Conservation (phyloP, 2,888 invertebrate species). For the Standfussiana lucernea region DNA sequence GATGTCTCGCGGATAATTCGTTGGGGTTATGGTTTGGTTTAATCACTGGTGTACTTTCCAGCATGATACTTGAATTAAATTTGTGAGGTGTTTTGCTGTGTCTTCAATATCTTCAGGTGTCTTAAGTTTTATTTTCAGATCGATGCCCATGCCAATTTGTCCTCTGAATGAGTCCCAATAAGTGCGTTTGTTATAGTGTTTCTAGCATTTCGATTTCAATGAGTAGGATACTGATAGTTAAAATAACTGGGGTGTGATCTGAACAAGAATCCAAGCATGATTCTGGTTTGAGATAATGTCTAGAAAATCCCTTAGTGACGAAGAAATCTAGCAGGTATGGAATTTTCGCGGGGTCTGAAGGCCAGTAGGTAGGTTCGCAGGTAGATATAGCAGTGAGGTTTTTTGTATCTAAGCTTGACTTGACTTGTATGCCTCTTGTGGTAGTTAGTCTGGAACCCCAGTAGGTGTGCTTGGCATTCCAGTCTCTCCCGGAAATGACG, state of each 20-base stretch:
- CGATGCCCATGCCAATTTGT: too few relatives aligned
- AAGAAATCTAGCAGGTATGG: constrained; percentile 64
- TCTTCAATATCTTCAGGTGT: background rate
- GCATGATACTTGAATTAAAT: background rate
- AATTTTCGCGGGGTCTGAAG: constrained; percentile 15
- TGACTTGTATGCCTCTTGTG: constrained; percentile 10
- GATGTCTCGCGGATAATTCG: constrained; percentile 4
- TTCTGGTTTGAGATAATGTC: constrained; percentile 23
- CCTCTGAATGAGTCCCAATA: too few relatives aligned
- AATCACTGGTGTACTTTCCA: background rate
- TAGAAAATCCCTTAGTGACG: constrained; percentile 29
- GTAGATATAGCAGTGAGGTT: constrained; percentile 32
- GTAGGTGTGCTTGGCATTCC: constrained; percentile 52
- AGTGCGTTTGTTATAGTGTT: too few relatives aligned
- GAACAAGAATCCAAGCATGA: constrained; percentile 44
- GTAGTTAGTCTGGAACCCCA: constrained; percentile 47
- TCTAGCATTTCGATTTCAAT: constrained; percentile 28
- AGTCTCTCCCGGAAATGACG: constrained; percentile 54
- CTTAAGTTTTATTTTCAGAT: constrained; percentile 17
- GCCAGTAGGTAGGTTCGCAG: constrained; percentile 46
- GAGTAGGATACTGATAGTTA: background rate
- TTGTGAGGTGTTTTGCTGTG: too few relatives aligned
- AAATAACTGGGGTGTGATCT: constrained; percentile 51
- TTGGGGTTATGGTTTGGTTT: background rate
- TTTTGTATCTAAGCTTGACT: constrained; percentile 27